These are phyloP conservation scores for Drosophila merina DNA, from an alignment of 2,888 invertebrate genomes.

Conservation along the genomic window DNA sequence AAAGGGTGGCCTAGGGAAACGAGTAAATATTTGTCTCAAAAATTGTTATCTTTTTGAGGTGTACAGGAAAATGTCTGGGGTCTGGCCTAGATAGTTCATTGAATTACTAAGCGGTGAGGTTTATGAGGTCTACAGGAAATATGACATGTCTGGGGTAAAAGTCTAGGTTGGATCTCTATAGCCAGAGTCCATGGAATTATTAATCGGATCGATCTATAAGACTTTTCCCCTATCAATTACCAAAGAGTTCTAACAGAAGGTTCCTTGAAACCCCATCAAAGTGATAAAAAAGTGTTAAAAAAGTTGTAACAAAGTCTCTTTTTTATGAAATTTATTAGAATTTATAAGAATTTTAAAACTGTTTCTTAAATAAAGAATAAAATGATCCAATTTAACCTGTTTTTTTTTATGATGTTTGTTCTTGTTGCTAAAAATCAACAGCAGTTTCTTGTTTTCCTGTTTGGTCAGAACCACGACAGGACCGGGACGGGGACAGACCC, in stretches of 20 bases:
- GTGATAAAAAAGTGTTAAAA: too few species aligned
- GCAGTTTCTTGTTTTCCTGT: slow-evolving; percentile 67
- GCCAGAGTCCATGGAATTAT: slow-evolving; percentile 3
- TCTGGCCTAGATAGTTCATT: too few species aligned
- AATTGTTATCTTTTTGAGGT: slow-evolving; percentile 19
- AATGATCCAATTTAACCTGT: background rate
- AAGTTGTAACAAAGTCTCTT: too few species aligned
- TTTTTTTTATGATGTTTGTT: background rate
- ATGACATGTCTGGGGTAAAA: slow-evolving; percentile 1
- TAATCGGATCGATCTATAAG: background rate
- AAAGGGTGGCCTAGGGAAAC: slow-evolving; percentile 11
- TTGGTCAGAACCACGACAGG: slow-evolving; percentile 32
- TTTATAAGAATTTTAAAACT: background rate
- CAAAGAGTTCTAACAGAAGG: too few species aligned
- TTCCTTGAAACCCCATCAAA: too few species aligned
- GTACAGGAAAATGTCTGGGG: background rate
- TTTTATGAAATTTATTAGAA: too few species aligned
- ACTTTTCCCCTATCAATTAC: slow-evolving; percentile 7
- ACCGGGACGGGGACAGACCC: slow-evolving; percentile 19
- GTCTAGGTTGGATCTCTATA: background rate
- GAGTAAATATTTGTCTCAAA: slow-evolving; percentile 34
- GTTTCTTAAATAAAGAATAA: background rate
- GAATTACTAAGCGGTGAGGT: too few species aligned
- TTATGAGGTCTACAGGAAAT: slow-evolving; percentile 3
- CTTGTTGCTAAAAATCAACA: slow-evolving; percentile 32